A percentile compares a stretch with the other conserved stretches of the same genome.
phyloP scores from a whole-genome alignment of 2,888 invertebrate species.

The Pheosia gnoma region DNA sequence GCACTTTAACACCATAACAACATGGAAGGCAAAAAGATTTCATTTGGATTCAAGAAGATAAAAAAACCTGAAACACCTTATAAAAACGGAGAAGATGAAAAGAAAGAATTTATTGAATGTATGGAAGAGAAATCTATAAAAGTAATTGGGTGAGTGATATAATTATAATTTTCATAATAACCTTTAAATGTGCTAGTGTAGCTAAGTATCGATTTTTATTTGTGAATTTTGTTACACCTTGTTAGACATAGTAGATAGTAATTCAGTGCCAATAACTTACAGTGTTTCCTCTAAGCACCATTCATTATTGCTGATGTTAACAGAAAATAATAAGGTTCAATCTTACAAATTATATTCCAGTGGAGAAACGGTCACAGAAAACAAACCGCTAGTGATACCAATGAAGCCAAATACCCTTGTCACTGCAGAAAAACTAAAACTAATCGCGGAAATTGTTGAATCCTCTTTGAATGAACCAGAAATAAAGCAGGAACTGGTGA shows the following conservation, averaged over 20 bases:
- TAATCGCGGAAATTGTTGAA: slow-evolving; percentile 79
- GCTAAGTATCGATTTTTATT: no score
- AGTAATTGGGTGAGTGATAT: slow-evolving; percentile 85
- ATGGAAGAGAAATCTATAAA: slow-evolving; percentile 91
- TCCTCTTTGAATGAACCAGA: slow-evolving; percentile 80
- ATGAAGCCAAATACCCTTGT: slow-evolving; percentile 84
- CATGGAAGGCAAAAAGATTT: slow-evolving; percentile 90
- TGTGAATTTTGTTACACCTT: no score
- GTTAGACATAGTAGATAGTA: no score
- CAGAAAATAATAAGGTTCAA: no score
- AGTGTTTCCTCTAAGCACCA: no score
- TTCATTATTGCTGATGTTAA: no score
- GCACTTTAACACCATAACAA: slow-evolving; percentile 18
- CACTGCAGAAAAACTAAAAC: slow-evolving; percentile 74
- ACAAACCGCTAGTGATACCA: slow-evolving; percentile 86
- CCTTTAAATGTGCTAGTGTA: not conserved
- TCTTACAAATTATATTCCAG: slow-evolving; percentile 54
- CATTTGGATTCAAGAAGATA: slow-evolving; percentile 91
- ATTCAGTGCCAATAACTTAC: no score
- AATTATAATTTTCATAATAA: not conserved
- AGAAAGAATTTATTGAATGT: slow-evolving; percentile 89
- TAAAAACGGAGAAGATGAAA: slow-evolving; percentile 63
- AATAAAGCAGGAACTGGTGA: slow-evolving; percentile 28
- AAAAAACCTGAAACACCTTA: slow-evolving; percentile 62
- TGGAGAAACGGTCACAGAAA: slow-evolving; percentile 78